Evolutionary conservation across 2,888 invertebrate species (phyloP).

Genomic region (Galeruca laticollis): DNA sequence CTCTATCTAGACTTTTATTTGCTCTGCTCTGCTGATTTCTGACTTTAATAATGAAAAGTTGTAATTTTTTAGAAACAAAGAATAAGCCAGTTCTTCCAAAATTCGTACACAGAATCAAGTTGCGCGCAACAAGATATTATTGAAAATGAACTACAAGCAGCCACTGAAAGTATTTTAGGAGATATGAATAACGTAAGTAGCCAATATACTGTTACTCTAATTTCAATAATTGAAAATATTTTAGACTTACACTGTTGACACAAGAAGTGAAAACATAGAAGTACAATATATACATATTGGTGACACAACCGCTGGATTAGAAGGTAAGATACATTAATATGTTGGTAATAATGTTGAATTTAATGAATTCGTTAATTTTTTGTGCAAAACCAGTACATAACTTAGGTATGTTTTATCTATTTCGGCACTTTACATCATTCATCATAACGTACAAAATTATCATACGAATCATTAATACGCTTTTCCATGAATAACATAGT

Average conservation of each 20-base stretch:
- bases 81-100: slow-evolving; percentile 69
- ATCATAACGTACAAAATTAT: slow-evolving; percentile 2
- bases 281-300: slow-evolving; percentile 62
- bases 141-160: slow-evolving; percentile 69
- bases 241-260: slow-evolving; percentile 31
- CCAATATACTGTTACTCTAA: neutral
- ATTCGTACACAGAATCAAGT: slow-evolving; percentile 57
- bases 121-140: slow-evolving; percentile 62
- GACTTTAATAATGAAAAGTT: neutral
- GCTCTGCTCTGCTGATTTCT: too few species aligned
- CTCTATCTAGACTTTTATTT: too few species aligned
- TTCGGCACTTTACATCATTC: neutral
- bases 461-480: neutral
- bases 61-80: slow-evolving; percentile 68
- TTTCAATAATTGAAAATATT: slow-evolving; percentile 8
- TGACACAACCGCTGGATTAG: slow-evolving; percentile 60
- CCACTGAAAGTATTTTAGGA: slow-evolving; percentile 70
- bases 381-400: slow-evolving; percentile 25
- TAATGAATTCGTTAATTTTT: slow-evolving; percentile 21
- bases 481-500: neutral
- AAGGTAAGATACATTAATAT: slow-evolving; percentile 57
- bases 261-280: slow-evolving; percentile 53
- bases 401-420: slow-evolving; percentile 28
- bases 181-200: slow-evolving; percentile 48
- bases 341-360: slow-evolving; percentile 14